Base-by-base conservation (phyloP, 2,888 invertebrate genomes). In the Eurytoma adleriae region DNA sequence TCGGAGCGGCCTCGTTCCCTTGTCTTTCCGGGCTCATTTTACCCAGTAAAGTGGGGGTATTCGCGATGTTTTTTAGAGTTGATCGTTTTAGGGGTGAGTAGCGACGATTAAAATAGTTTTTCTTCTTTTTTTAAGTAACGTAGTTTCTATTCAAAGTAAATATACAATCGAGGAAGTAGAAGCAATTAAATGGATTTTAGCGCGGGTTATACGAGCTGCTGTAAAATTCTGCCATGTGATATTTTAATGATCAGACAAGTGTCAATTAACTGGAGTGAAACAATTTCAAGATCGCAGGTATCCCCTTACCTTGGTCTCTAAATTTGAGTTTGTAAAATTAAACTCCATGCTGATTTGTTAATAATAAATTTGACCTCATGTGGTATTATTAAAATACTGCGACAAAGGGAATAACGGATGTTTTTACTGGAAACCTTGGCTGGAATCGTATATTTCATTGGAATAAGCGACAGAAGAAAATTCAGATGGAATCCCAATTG, bases 401-500 rank as follows among this genome's bases (percentile, higher is more conserved):
- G 54, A 16, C 2, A 12, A 13, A 54, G 54, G 3, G 12, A 7
- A 13, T 54, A 54, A 54, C n/a, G 54, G 14, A 54, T 14, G 14
- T 54, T 62, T 16, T 30, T 16, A n/a, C 14, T 4, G 10, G 5
- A 27, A 62, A 30, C 5, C 12, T 59, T 10, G 10, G 27, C 16
- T 30, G 20, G 14, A 20, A 2, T n/a, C n/a, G 40, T n/a, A 56
- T 67, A 67, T 64, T 77, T 69, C n/a, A 70, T 70, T 70, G 62
- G 48, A 62, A 70, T 70, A 57, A 62, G 62, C 27, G 62, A 64
- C 13, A 48, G 14, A 69, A 59, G 69, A 64, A 77, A 40, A 56
- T 70, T 56, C n/a, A 12, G 52, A 40, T 62, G 62, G 48, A 70
- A 77, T 64, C 61, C 24, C 69, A 56, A 77, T 70, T 77, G n/a